Percentiles rank a stretch among this genome's conserved stretches.
Conservation (phyloP, 1,140 invertebrate species). For the Penaeus chinensis region DNA sequence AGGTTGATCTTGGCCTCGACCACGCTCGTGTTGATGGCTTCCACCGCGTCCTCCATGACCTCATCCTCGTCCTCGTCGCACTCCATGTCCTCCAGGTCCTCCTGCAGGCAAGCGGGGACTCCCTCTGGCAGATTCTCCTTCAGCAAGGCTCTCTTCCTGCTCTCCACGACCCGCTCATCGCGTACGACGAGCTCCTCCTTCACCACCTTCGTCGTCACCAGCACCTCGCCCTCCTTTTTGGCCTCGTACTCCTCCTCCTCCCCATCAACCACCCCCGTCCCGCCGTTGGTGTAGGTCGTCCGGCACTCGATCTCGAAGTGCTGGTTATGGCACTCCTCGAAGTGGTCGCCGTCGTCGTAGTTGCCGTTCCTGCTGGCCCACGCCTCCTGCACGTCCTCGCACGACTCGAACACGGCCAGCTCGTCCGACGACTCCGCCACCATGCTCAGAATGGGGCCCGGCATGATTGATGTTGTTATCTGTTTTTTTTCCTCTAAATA, state of each 20-base stretch:
- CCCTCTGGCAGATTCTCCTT: neutral
- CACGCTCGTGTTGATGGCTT: conserved; percentile 42
- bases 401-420: conserved; percentile 38
- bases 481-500: too few relatives aligned
- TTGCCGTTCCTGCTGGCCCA: conserved; percentile 33
- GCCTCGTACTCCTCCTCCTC: neutral
- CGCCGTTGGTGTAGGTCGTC: neutral
- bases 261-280: neutral
- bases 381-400: conserved; percentile 46
- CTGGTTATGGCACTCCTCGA: neutral
- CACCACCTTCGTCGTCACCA: neutral
- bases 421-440: conserved; percentile 22
- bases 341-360: conserved; percentile 6
- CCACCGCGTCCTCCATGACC: conserved; percentile 14
- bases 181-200: neutral
- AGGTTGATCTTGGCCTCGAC: conserved; percentile 39
- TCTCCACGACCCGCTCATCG: neutral
- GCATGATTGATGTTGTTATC: conserved; percentile 27
- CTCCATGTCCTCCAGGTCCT: conserved; percentile 26
- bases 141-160: neutral
- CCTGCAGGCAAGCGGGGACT: neutral
- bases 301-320: neutral
- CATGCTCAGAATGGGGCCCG: conserved; percentile 13
- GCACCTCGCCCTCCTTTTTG: neutral
- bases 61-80: conserved; percentile 11